Evolutionary conservation across 2,797 vertebrate genomes (phyloP).

Genomic region (Intellagama lesueurii): DNA sequence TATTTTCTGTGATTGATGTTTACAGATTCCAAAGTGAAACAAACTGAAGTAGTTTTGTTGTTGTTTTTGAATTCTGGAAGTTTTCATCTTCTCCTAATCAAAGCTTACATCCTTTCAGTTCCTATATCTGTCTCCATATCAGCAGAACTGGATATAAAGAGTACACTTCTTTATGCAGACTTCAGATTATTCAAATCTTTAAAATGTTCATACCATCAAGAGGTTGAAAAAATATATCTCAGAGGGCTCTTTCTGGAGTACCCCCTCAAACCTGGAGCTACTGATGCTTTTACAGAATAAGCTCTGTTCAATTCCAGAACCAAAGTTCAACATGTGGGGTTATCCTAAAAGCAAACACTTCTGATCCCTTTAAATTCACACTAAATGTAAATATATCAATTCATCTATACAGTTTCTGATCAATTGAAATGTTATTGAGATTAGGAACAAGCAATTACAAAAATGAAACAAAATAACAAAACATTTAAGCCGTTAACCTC

Average conservation of each 20-base stretch:
- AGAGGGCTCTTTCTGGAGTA: no score
- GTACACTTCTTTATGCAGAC: neutral
- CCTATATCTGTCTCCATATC: neutral
- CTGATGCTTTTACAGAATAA: slow-evolving; percentile 44
- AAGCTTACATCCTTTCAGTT: neutral
- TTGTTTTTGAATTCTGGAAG: neutral
- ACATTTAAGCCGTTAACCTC: slow-evolving; percentile 29
- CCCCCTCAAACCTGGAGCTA: neutral
- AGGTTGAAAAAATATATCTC: neutral
- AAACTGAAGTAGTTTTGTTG: neutral
- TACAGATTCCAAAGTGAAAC: neutral
- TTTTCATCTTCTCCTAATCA: slow-evolving; percentile 41
- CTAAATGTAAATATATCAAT: neutral
- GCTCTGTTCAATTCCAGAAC: slow-evolving; percentile 50
- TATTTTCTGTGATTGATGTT: neutral
- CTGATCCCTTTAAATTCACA: slow-evolving; percentile 12
- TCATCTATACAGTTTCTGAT: neutral
- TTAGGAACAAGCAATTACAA: slow-evolving; percentile 17
- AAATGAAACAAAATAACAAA: neutral
- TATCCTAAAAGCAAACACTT: slow-evolving; percentile 10
- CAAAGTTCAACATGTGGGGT: slow-evolving; percentile 19
- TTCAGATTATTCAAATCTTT: slow-evolving; percentile 10
- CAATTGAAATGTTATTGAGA: neutral
- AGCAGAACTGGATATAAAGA: neutral
- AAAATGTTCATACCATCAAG: neutral